Evolutionary conservation across 1,140 invertebrate species (phyloP).

Genomic region (Pogonus chalceus): DNA sequence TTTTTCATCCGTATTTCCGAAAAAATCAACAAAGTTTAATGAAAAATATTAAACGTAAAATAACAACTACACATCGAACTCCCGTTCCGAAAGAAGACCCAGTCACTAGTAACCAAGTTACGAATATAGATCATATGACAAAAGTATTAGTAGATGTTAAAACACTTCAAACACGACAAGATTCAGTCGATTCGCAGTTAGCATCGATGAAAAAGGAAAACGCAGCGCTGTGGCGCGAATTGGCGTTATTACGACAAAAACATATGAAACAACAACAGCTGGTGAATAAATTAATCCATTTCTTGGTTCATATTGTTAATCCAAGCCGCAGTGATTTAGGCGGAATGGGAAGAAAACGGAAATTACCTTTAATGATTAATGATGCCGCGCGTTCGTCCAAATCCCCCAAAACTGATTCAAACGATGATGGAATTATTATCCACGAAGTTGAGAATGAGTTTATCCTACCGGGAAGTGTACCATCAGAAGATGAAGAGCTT

Average conservation of each 20-base stretch:
- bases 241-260: conserved; percentile 81
- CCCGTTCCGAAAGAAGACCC: too few relatives aligned
- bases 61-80: too few relatives aligned
- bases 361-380: conserved; percentile 65
- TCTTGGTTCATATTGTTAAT: conserved; percentile 81
- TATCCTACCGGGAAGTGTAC: not conserved
- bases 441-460: conserved; percentile 43
- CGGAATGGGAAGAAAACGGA: conserved; percentile 55
- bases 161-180: conserved; percentile 79
- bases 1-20: too few relatives aligned
- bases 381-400: conserved; percentile 47
- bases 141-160: conserved; percentile 81
- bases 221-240: conserved; percentile 88
- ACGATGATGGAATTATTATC: conserved; percentile 46
- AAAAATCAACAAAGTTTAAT: too few relatives aligned
- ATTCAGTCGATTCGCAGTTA: conserved; percentile 74
- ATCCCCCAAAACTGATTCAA: conserved; percentile 24
- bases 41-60: too few relatives aligned
- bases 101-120: too few relatives aligned
- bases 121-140: conserved; percentile 47
- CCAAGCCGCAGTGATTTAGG: conserved; percentile 48
- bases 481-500: not conserved
- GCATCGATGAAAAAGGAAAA: conserved; percentile 89
- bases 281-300: conserved; percentile 94
- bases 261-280: conserved; percentile 95